These are phyloP conservation scores for Drosophila sulfurigaster DNA, from an alignment of 1,140 invertebrate species.

Conservation along the genomic window DNA sequence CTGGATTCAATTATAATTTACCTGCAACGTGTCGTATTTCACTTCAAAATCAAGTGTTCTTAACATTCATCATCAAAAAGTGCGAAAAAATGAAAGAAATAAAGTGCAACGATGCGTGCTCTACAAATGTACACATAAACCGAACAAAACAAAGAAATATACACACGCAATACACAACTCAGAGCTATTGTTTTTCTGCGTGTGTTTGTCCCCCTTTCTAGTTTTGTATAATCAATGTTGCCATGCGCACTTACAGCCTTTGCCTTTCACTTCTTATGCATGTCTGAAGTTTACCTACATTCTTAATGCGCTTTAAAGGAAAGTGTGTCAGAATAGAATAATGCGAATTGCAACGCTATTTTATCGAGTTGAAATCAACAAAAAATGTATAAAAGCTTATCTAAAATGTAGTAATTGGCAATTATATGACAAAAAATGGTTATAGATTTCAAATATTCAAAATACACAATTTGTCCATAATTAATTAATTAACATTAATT, in stretches of 20 bases:
- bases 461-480: too few relatives aligned
- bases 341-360: too few relatives aligned
- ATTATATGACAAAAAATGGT: too few relatives aligned
- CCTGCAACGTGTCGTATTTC: neutral
- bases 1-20: neutral
- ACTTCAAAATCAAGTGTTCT: neutral
- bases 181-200: slow-evolving; percentile 13
- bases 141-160: too few relatives aligned
- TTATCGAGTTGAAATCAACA: too few relatives aligned
- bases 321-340: neutral
- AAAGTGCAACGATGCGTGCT: slow-evolving; percentile 19
- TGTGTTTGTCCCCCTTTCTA: slow-evolving; percentile 38
- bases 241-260: slow-evolving; percentile 37
- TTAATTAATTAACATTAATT: too few relatives aligned
- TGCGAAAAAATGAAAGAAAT: neutral
- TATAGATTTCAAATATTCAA: too few relatives aligned
- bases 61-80: neutral
- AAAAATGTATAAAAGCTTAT: too few relatives aligned
- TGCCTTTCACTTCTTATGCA: slow-evolving; percentile 16
- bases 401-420: too few relatives aligned
- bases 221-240: slow-evolving; percentile 53
- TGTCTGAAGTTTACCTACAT: slow-evolving; percentile 3
- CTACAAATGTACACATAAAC: slow-evolving; percentile 11
- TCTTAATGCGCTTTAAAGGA: slow-evolving; percentile 1
- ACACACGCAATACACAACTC: neutral